Evolutionary conservation across 2,888 invertebrate genomes (phyloP), one percentile per base, ranked within the genome.

Genomic region (Erynnis tages): DNA sequence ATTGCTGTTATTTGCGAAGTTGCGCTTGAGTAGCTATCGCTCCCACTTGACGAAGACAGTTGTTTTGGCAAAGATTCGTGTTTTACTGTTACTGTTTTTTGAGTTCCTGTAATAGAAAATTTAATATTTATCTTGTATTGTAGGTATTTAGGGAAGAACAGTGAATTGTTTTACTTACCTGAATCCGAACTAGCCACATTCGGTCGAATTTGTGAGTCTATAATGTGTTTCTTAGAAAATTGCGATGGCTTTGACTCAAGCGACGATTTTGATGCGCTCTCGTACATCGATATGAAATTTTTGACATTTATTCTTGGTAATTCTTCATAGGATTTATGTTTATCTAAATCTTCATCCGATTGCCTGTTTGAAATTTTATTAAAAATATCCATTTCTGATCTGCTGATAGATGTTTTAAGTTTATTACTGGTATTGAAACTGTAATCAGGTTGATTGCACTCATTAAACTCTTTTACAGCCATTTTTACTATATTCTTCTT

Each of bases 301-400:
- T 85, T 87, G 0, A 89, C 87, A 57, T 77, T 85, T 34, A 80
- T 79, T 75, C 81, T 85, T 19, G 87, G 88, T 34, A 89, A 67
- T 62, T 88, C 85, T 50, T 87, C 87, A 55, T 71, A 88, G 8
- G 89, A 89, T 58, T 83, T 86, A 57, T 87, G 74, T 70, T 81
- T 85, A 41, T 86, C 82, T 37, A 85, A 67, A 48, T 76, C 72
- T 40, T 78, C 75, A 21, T 78, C 72, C 27, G 60, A 57, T 8
- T 62, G 41, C 48, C 68, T 69, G 44, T 57, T 65, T 45, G 71
- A 59, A n/a, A 69, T 58, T 72, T 84, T 89, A 50, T 71, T 87
- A 46, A 88, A 89, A 61, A 89, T 83, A 53, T 89, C 89, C 87
- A 84, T 86, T 72, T 89, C 89, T 14, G 89, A 89, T 66, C 80